Base-by-base conservation (phyloP, 2,797 vertebrate species). In the Halcyon leucocephala region DNA sequence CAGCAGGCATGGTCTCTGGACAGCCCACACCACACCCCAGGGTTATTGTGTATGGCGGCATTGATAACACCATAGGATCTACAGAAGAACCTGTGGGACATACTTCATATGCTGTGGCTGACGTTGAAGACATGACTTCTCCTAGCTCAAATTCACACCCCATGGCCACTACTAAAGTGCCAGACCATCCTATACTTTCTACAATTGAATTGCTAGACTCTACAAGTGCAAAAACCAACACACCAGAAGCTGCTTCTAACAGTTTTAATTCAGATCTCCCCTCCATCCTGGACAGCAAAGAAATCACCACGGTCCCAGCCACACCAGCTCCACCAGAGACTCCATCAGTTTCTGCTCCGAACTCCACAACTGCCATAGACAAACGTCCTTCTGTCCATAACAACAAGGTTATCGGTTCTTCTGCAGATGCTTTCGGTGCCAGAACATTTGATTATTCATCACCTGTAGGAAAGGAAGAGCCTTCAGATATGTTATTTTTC, bases 21-120 rank as follows among this genome's bases (percentile, higher is more conserved):
- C 86, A 60, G 57, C 41, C 46, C 37, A n/a, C 4, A 28, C 31
- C 49, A 14, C 3, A 18, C 5, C 44, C 67, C 60, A 11, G 5
- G 0, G 20, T 15, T 39, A 51, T 19, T 18, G 51, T 14, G 15
- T 51, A 3, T 13, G 55, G 70, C 55, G 46, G 70, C 65, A 81
- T 54, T 33, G 37, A 10, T n/a, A 42, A 4, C 2, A 2, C 55
- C 2, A 0, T 18, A 24, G 48, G 52, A 42, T 8, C 72, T 51
- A 10, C 12, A 17, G 74, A 31, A 41, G 82, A 42, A 66, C 17
- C 24, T 70, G 18, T 4, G 61, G 83, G 51, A 42, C 42, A 26
- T 12, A 4, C 18, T 28, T 9, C 31, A 48, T 35, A 29, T 31
- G 11, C 35, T 55, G 1, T 0, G 2, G 21, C 60, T 74, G 28